These are phyloP conservation scores for Atherinosoma microstoma DNA, from an alignment of 2,797 vertebrate species.

Conservation along the genomic window DNA sequence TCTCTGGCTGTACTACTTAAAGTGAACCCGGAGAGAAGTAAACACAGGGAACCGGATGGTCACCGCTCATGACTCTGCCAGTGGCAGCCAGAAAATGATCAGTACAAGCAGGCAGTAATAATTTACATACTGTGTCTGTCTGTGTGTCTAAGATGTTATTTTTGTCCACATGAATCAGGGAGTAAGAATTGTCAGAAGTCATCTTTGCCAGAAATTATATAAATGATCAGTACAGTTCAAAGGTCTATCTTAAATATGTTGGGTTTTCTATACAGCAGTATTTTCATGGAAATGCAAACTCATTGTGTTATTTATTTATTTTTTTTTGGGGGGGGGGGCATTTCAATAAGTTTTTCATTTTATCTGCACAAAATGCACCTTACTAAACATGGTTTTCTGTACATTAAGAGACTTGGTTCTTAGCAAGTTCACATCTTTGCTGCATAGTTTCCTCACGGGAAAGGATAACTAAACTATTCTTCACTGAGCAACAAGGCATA, in stretches of 20 bases:
- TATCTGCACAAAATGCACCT: conserved; percentile 7
- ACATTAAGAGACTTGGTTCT: neutral
- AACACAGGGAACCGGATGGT: conserved; percentile 73
- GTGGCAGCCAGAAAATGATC: conserved; percentile 57
- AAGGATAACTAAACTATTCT: neutral
- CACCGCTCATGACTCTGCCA: conserved; percentile 50
- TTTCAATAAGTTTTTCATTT: neutral
- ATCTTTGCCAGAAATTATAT: conserved; percentile 6
- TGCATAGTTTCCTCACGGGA: neutral
- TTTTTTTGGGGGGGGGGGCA: neutral
- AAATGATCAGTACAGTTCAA: conserved; percentile 10
- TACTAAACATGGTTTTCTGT: neutral
- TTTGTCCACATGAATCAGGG: neutral
- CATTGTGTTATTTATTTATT: neutral
- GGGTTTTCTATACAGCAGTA: neutral
- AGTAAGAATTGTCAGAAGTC: conserved; percentile 6
- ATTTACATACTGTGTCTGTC: conserved; percentile 41
- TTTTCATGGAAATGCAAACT: neutral
- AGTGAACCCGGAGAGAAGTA: conserved; percentile 62
- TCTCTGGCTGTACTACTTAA: conserved; percentile 59
- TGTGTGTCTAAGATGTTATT: conserved; percentile 22
- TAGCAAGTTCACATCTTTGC: neutral
- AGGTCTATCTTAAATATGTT: conserved; percentile 6
- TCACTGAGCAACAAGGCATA: neutral
- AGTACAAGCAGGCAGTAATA: conserved; percentile 42